phyloP scores from a whole-genome alignment of 1,140 invertebrate genomes.

The Myzus persicae region DNA sequence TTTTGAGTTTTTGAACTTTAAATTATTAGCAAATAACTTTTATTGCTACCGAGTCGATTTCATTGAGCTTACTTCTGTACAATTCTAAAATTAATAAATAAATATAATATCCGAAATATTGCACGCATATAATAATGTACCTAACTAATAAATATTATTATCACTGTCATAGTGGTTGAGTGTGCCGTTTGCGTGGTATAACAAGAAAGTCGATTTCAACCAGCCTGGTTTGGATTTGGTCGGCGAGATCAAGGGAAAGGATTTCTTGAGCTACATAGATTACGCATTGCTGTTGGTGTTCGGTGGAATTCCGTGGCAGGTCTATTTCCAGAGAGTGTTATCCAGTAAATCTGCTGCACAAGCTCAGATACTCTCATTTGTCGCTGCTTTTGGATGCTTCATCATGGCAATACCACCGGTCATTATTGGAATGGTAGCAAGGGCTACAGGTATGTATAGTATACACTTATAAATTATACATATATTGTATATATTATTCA shows the following conservation, averaged over 20 bases:
- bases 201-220: conserved; percentile 82
- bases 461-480: too few species aligned
- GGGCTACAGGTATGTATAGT: conserved; percentile 81
- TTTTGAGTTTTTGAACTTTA: not conserved
- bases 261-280: conserved; percentile 88
- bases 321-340: conserved; percentile 97
- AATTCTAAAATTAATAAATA: not conserved
- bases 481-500: not conserved
- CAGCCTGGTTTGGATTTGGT: conserved; percentile 91
- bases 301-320: conserved; percentile 98
- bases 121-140: too few species aligned
- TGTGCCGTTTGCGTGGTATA: conserved; percentile 92
- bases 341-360: conserved; percentile 92
- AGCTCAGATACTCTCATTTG: conserved; percentile 95
- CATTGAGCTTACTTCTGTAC: not conserved
- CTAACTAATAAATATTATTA: not conserved
- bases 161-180: conserved; percentile 83
- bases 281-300: conserved; percentile 91
- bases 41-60: not conserved
- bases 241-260: conserved; percentile 75
- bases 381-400: conserved; percentile 93
- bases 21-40: not conserved
- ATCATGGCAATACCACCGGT: conserved; percentile 97
- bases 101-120: not conserved
- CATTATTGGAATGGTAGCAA: conserved; percentile 94